Conservation (phyloP, 2,113 vertebrate species). For the Antechinus stuartii region DNA sequence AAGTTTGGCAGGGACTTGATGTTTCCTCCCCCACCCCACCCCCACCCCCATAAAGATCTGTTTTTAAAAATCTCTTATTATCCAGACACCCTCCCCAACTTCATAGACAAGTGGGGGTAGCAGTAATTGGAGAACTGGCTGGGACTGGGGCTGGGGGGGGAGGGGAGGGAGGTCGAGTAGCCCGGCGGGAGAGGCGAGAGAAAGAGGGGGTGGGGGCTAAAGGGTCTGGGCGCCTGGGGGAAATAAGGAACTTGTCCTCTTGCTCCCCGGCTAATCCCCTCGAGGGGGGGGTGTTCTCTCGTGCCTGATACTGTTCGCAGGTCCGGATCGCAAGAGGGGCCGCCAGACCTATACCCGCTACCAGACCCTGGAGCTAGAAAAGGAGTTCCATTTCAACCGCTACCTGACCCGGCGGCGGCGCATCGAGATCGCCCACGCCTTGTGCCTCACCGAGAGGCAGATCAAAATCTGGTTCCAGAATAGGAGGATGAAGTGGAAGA, state of each 20-base stretch:
- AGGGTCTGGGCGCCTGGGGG: not conserved
- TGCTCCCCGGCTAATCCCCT: constrained; percentile 54
- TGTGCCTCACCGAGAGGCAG: constrained; percentile 93
- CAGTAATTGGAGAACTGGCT: not conserved
- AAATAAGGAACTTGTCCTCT: constrained; percentile 31
- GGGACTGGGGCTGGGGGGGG: not conserved
- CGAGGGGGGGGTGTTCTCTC: not conserved
- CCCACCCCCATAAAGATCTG: not conserved
- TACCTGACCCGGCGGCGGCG: constrained; percentile 92
- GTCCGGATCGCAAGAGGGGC: constrained; percentile 91
- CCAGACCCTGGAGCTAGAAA: constrained; percentile 95
- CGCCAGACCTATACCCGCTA: constrained; percentile 94
- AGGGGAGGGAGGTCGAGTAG: not conserved
- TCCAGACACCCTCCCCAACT: constrained; percentile 44
- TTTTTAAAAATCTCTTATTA: not conserved
- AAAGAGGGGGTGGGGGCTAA: constrained; percentile 11
- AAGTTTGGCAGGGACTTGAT: constrained; percentile 52
- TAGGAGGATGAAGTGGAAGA: constrained; percentile 96
- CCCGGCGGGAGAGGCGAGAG: not conserved
- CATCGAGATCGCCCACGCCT: constrained; percentile 91
- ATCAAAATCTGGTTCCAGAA: constrained; percentile 97
- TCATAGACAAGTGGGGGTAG: constrained; percentile 31
- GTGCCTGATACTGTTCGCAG: constrained; percentile 79
- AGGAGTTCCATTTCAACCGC: constrained; percentile 95
- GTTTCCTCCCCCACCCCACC: constrained; percentile 70